Evolutionary conservation across 2,797 vertebrate genomes (phyloP).

Genomic region (Lycodopsis pacificus): DNA sequence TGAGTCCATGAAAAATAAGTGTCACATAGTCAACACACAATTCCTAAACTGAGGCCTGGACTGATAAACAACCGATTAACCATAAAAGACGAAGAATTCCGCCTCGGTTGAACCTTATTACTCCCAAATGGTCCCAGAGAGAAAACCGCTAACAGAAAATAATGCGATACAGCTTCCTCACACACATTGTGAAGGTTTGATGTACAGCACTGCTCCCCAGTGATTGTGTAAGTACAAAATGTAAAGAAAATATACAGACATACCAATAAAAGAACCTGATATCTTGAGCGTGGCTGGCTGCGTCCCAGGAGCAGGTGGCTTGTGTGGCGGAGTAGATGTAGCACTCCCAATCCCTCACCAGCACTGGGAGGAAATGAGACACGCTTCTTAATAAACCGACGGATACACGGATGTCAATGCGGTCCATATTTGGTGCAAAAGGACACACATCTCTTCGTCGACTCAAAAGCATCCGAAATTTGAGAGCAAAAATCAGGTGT

Average conservation of each 20-base stretch:
- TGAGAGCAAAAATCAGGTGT: neutral
- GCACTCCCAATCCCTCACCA: slow-evolving; percentile 33
- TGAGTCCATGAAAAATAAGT: neutral
- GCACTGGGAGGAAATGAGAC: slow-evolving; percentile 33
- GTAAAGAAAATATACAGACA: neutral
- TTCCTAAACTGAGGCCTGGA: neutral
- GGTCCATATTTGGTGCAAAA: neutral
- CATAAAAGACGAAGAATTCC: neutral
- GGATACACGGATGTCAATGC: neutral
- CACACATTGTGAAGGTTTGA: neutral
- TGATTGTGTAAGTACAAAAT: neutral
- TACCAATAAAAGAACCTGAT: slow-evolving; percentile 50
- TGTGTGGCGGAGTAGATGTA: rapidly evolving
- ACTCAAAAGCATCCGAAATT: neutral
- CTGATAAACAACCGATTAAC: neutral
- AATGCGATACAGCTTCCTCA: neutral
- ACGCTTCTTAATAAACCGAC: neutral
- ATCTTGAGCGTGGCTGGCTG: rapidly evolving
- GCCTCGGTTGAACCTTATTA: neutral
- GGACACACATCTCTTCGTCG: neutral
- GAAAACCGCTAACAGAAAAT: slow-evolving; percentile 16
- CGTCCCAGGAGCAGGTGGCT: slow-evolving; percentile 40
- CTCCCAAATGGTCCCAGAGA: neutral
- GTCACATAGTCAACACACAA: neutral
- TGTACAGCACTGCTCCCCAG: neutral